A percentile compares a stretch with the other conserved stretches of the same genome.
These are phyloP conservation scores for Saturnia pavonia DNA, from an alignment of 2,888 invertebrate genomes.

Conservation along the genomic window DNA sequence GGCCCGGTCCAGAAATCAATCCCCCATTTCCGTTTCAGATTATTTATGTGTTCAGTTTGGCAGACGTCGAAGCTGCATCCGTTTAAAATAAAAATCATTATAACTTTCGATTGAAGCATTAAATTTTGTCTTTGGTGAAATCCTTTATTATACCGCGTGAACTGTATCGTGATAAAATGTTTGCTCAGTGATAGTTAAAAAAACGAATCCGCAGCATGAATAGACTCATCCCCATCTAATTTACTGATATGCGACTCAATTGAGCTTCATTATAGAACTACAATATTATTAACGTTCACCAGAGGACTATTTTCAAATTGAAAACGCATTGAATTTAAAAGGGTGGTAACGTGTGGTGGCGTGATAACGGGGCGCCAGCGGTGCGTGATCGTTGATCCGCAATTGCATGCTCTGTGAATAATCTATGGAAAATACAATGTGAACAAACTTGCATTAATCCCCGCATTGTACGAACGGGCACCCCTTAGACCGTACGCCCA, in stretches of 20 bases:
- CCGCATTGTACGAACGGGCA: constrained; percentile 50
- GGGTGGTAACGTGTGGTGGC: constrained; percentile 62
- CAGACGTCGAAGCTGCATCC: constrained; percentile 51
- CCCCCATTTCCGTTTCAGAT: constrained; percentile 56
- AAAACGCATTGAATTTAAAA: constrained; percentile 60
- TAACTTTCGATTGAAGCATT: constrained; percentile 23
- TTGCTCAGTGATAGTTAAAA: constrained; percentile 21
- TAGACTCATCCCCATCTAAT: constrained; percentile 54
- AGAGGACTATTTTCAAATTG: constrained; percentile 67
- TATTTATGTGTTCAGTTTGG: constrained; percentile 59
- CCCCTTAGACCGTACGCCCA: constrained; percentile 31
- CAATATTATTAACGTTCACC: constrained; percentile 71
- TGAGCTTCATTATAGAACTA: constrained; percentile 61
- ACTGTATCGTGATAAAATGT: constrained; percentile 15
- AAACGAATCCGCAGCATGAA: constrained; percentile 24
- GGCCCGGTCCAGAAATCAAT: constrained; percentile 55
- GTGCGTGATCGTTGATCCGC: constrained; percentile 57
- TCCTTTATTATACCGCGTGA: constrained; percentile 11
- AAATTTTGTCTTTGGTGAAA: constrained; percentile 16
- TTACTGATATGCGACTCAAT: constrained; percentile 62
- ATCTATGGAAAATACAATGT: constrained; percentile 56
- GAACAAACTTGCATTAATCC: constrained; percentile 67
- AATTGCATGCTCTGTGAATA: constrained; percentile 53
- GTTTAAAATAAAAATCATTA: constrained; percentile 47
- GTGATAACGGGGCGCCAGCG: constrained; percentile 64